Conservation (phyloP, 2,797 vertebrate genomes). For the Pachyuromys duprasi region DNA sequence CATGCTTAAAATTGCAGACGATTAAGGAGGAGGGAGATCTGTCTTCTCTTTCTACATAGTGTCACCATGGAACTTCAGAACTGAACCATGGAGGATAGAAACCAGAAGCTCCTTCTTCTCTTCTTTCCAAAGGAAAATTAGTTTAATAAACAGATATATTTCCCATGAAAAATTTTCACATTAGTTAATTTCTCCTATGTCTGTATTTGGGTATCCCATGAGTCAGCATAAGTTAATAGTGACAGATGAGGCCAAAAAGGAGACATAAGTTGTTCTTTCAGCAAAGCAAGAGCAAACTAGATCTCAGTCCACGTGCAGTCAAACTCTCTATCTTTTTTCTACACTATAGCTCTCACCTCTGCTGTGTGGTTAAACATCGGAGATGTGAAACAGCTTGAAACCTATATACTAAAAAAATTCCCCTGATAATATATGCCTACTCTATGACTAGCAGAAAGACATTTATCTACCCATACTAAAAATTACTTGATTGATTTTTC, state of each 20-base stretch:
- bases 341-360: neutral
- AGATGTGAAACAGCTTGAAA: slow-evolving; percentile 40
- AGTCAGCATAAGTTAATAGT: neutral
- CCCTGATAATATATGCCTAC: neutral
- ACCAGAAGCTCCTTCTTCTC: neutral
- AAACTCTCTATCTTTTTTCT: neutral
- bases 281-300: neutral
- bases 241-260: neutral
- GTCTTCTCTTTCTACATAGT: neutral
- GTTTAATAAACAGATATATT: neutral
- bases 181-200: neutral
- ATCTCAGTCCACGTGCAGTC: neutral
- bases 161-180: neutral
- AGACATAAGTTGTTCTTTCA: neutral
- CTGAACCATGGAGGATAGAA: neutral
- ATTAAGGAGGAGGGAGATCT: neutral
- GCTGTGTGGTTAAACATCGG: neutral
- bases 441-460: slow-evolving; percentile 16
- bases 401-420: neutral
- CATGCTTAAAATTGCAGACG: neutral
- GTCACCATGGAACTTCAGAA: neutral
- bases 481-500: neutral
- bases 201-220: neutral
- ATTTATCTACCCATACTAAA: neutral
- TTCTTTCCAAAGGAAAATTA: neutral